These are phyloP conservation scores for Bos javanicus DNA, from an alignment of 2,113 vertebrate species.

Conservation along the genomic window DNA sequence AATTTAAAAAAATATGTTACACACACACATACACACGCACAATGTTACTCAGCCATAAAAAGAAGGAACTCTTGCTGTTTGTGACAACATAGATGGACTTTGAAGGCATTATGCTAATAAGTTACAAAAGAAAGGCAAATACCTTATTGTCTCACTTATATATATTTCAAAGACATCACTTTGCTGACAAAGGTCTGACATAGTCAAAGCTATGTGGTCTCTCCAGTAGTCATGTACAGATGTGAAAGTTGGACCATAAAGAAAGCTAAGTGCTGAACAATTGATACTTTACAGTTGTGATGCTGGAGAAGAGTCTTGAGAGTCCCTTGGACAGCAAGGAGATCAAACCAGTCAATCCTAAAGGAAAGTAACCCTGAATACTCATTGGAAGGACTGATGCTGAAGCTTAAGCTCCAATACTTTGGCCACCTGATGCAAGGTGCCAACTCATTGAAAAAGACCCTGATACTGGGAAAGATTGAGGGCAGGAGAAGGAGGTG, in stretches of 20 bases:
- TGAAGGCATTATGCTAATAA: not conserved
- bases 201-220: not conserved
- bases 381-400: not conserved
- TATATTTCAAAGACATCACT: not conserved
- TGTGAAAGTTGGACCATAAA: not conserved
- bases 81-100: not conserved
- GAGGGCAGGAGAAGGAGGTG: not conserved
- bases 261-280: not conserved
- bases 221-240: not conserved
- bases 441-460: not conserved
- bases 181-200: not conserved
- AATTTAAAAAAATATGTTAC: not conserved
- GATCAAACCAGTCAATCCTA: not conserved
- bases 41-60: not conserved
- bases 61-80: not conserved
- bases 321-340: not conserved
- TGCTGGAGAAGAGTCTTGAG: not conserved
- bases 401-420: not conserved
- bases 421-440: not conserved
- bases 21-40: not conserved
- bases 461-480: not conserved
- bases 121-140: not conserved
- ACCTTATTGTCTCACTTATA: not conserved
- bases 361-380: not conserved
- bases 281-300: not conserved